Evolutionary conservation across 2,113 vertebrate genomes (phyloP).

Genomic region (Sialia sialis): DNA sequence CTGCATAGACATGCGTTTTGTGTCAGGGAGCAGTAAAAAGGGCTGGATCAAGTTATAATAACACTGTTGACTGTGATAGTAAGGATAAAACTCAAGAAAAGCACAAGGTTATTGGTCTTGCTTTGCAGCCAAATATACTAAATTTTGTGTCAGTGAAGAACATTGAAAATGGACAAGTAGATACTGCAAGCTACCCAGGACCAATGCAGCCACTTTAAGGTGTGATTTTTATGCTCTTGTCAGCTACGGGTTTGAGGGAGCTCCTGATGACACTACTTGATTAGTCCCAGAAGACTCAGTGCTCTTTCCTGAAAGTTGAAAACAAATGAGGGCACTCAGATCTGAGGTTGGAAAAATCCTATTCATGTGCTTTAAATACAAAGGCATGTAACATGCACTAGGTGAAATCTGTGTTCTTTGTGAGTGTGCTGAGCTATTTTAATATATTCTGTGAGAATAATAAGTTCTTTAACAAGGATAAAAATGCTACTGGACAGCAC

Average conservation of each 20-base stretch:
- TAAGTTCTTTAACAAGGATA: neutral
- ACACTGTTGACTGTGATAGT: neutral
- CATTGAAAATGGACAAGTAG: neutral
- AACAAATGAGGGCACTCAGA: neutral
- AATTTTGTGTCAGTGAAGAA: neutral
- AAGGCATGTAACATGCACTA: neutral
- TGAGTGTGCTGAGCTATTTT: neutral
- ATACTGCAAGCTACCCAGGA: neutral
- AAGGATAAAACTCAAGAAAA: neutral
- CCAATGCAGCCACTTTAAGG: neutral
- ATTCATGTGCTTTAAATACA: neutral
- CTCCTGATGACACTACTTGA: neutral
- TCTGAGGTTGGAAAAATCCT: neutral
- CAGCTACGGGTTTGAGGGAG: neutral
- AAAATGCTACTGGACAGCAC: neutral
- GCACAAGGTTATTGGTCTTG: neutral
- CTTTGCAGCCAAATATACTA: neutral
- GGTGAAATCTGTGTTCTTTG: neutral
- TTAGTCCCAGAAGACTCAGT: neutral
- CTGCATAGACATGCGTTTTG: neutral
- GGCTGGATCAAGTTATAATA: neutral
- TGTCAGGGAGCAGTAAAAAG: conserved; percentile 13
- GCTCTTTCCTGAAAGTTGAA: neutral
- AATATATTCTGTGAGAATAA: neutral
- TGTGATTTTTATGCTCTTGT: neutral